Evolutionary conservation across 2,888 invertebrate genomes (phyloP), one percentile per base, ranked within the genome.

Genomic region (Eupeodes luniger): DNA sequence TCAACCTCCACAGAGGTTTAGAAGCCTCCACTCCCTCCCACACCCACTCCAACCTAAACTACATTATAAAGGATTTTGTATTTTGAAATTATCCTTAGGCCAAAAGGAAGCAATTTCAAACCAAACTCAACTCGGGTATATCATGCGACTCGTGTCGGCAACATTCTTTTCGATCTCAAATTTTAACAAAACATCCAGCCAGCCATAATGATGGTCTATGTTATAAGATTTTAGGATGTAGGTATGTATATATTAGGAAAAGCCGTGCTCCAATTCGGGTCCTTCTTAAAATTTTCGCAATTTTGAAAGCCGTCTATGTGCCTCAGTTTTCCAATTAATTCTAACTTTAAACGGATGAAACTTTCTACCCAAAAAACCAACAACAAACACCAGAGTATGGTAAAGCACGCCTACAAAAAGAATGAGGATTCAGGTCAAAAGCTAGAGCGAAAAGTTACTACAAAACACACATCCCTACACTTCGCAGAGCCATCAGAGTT

Each of bases 291-390:
- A 27, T 66, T 47, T 66, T 27, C 19, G 27, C 66, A 49, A 66
- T 47, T 66, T 66, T 12, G 27, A 27, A 49, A 66, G 66, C 47
- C 27, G 66, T 66, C 70, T 72, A 59, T 72, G 67, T 57, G 78
- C 85, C 74, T 78, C 74, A 64, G 78, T 78, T 78, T 85, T 82
- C 85, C 82, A 85, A 85, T 85, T 85, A 85, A 85, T 85, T 85
- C 82, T 69, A 85, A 85, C 81, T 82, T 81, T 82, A 85, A 85
- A 78, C 74, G 74, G 69, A 82, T 82, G 82, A 67, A 85, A 85
- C 59, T 59, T 78, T 81, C 27, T 69, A 16, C 40, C 9, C 44
- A 5, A 59, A 16, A 67, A 40, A 19, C 34, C 53, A 36, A 10
- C 44, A 19, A 11, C 34, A 19, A 66, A 19, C 47, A 62, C 36